These are phyloP conservation scores for Ophiodon elongatus DNA, from an alignment of 2,113 vertebrate genomes.

Conservation along the genomic window DNA sequence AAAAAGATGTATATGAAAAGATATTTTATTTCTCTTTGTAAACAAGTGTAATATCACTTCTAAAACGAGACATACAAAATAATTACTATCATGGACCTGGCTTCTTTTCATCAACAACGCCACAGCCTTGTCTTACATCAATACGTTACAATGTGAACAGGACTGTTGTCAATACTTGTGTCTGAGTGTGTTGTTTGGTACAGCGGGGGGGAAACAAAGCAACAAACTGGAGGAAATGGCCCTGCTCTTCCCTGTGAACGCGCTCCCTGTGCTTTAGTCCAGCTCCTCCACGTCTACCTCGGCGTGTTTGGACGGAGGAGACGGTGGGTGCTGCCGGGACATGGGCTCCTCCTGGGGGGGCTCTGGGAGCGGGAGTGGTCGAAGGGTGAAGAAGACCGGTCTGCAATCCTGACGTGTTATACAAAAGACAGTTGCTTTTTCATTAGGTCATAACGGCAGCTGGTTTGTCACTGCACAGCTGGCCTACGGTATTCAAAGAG, in stretches of 20 bases:
- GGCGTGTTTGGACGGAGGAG: background rate
- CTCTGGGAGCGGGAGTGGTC: background rate
- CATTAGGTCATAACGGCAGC: background rate
- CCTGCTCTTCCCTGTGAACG: no score
- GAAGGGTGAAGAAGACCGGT: background rate
- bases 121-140: background rate
- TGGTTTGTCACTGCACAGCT: background rate
- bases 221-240: background rate
- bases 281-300: background rate
- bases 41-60: background rate
- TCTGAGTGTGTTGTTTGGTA: background rate
- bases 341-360: background rate
- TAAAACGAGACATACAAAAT: constrained; percentile 5
- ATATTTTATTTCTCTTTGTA: background rate
- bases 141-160: background rate
- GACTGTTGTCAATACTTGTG: background rate
- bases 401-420: background rate
- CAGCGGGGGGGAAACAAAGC: background rate
- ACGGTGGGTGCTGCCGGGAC: background rate
- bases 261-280: background rate
- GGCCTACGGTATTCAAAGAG: background rate
- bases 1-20: background rate
- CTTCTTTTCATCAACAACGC: background rate
- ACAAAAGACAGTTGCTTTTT: background rate
- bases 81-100: background rate